Conservation (phyloP, 2,113 vertebrate species). For the Chaenocephalus aceratus region DNA sequence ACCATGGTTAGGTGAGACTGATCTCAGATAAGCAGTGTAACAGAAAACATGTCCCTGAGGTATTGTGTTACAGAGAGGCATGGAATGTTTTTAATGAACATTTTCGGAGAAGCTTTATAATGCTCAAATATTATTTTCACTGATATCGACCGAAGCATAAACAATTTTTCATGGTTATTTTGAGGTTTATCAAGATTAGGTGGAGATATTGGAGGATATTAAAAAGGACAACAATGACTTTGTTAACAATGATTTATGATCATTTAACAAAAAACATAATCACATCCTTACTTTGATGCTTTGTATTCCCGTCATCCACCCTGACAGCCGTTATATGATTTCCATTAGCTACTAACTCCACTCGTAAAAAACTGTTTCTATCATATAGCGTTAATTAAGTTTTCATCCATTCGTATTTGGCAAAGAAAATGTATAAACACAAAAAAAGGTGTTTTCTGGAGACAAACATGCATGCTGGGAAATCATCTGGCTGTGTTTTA, state of each 20-base stretch:
- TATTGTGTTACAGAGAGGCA: background rate
- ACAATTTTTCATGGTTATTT: background rate
- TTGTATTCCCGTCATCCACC: background rate
- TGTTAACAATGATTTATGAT: background rate
- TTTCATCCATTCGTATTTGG: background rate
- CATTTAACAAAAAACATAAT: background rate
- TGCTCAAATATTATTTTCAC: too few relatives aligned
- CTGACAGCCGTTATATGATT: background rate
- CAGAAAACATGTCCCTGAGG: background rate
- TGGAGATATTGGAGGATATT: background rate
- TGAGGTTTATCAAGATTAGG: background rate
- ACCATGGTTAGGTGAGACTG: conserved; percentile 91
- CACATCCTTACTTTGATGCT: background rate
- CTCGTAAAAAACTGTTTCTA: background rate
- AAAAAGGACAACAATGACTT: background rate
- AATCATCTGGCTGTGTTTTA: background rate
- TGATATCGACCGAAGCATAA: too few relatives aligned
- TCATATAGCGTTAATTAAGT: background rate
- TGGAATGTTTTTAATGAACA: background rate
- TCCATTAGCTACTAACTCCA: background rate
- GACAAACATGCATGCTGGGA: background rate
- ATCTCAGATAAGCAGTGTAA: background rate
- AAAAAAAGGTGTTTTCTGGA: background rate
- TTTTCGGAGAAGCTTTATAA: background rate
- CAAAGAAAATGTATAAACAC: background rate